Evolutionary conservation across 2,113 vertebrate species (phyloP).

Genomic region (Lepus timidus): DNA sequence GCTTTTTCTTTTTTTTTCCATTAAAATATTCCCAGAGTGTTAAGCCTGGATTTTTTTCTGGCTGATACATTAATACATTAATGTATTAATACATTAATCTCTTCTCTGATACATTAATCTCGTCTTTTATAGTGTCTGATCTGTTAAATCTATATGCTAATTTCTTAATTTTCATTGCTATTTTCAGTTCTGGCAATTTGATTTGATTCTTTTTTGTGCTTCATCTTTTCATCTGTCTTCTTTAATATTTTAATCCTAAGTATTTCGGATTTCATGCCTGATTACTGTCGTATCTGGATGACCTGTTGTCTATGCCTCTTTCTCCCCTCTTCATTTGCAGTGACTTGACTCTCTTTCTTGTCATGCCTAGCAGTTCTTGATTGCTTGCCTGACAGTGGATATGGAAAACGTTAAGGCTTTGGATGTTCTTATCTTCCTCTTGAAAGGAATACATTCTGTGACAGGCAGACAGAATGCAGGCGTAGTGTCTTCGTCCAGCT

Average conservation of each 20-base stretch:
- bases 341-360: background rate
- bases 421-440: background rate
- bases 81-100: too few relatives aligned
- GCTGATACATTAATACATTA: background rate
- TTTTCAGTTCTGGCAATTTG: background rate
- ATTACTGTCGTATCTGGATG: background rate
- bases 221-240: conserved; percentile 25
- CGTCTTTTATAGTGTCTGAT: background rate
- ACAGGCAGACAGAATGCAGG: background rate
- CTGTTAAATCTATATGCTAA: background rate
- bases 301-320: background rate
- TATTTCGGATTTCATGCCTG: background rate
- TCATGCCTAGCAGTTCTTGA: background rate
- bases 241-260: background rate
- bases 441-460: background rate
- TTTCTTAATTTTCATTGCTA: background rate
- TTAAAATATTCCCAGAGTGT: background rate
- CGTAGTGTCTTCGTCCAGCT: background rate
- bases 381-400: background rate
- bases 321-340: background rate
- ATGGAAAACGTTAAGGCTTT: background rate
- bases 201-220: background rate
- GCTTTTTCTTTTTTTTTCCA: background rate
- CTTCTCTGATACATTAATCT: background rate
- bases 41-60: background rate